Evolutionary conservation across 2,797 vertebrate genomes (phyloP).

Genomic region (Danio albolineatus): DNA sequence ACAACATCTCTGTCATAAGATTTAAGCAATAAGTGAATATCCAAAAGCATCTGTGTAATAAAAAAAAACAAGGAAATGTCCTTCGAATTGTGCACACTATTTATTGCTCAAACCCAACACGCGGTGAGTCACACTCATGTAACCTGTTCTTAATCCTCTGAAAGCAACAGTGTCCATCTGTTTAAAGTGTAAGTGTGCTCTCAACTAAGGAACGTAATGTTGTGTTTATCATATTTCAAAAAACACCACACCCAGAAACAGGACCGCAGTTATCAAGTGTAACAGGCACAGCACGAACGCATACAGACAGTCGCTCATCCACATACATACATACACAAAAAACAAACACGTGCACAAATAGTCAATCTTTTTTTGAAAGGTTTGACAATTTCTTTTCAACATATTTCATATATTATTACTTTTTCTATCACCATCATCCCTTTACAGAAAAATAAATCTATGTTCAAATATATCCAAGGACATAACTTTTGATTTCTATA

Average conservation of each 20-base stretch:
- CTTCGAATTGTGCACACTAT: slow-evolving; percentile 5
- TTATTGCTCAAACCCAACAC: slow-evolving; percentile 33
- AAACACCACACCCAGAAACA: slow-evolving; percentile 9
- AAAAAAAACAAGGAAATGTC: slow-evolving; percentile 25
- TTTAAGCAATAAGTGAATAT: neutral
- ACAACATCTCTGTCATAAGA: neutral
- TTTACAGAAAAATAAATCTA: neutral
- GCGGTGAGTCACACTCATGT: slow-evolving; percentile 11
- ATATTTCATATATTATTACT: neutral
- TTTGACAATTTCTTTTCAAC: neutral
- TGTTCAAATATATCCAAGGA: neutral
- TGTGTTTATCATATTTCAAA: slow-evolving; percentile 6
- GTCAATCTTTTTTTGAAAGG: neutral
- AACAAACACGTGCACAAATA: neutral
- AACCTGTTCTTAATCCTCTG: neutral
- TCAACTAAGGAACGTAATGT: neutral
- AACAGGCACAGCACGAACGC: slow-evolving; percentile 29
- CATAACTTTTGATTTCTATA: neutral
- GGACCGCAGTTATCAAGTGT: slow-evolving; percentile 34
- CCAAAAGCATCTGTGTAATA: neutral
- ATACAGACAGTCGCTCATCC: neutral
- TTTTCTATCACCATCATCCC: neutral
- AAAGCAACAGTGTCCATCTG: slow-evolving; percentile 5
- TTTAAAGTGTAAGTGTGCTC: neutral
- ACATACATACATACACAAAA: slow-evolving; percentile 6